These are phyloP conservation scores for Phataginus tetradactyla DNA, from an alignment of 2,797 vertebrate genomes.

Conservation along the genomic window DNA sequence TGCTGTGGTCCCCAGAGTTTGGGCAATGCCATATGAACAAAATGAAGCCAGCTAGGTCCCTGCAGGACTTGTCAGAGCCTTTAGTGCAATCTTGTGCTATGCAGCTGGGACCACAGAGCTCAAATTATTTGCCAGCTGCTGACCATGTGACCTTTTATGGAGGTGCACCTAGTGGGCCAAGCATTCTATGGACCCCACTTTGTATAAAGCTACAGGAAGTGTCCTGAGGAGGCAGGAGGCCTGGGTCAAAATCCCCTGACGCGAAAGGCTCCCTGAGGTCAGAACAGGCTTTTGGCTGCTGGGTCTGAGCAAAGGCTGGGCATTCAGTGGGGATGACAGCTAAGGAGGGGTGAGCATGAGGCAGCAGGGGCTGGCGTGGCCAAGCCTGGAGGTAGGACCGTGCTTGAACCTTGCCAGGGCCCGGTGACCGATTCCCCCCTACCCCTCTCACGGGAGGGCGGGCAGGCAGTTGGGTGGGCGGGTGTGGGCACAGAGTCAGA, in stretches of 20 bases:
- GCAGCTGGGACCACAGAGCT: not conserved
- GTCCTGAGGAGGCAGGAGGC: not conserved
- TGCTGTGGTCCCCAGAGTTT: not conserved
- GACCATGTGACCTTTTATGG: not conserved
- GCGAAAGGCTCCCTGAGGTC: not conserved
- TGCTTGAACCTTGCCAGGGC: not conserved
- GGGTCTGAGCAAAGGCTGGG: not conserved
- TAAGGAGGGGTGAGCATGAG: not conserved
- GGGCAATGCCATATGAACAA: not conserved
- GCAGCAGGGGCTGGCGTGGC: not conserved
- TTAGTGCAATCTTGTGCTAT: not conserved
- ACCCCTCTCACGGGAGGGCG: not conserved
- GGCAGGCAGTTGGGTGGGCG: not conserved
- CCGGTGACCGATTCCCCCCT: not conserved
- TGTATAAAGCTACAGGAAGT: not conserved
- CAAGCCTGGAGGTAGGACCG: not conserved
- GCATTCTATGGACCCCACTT: not conserved
- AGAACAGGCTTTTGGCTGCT: not conserved
- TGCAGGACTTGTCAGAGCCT: slow-evolving; percentile 16
- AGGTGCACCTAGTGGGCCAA: not conserved
- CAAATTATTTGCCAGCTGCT: not conserved
- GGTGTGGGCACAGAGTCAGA: not conserved
- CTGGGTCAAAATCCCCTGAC: not conserved
- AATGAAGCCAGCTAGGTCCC: not conserved
- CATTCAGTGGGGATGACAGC: not conserved